These are phyloP conservation scores for Nibea coibor DNA, from an alignment of 2,113 vertebrate species.

Conservation along the genomic window DNA sequence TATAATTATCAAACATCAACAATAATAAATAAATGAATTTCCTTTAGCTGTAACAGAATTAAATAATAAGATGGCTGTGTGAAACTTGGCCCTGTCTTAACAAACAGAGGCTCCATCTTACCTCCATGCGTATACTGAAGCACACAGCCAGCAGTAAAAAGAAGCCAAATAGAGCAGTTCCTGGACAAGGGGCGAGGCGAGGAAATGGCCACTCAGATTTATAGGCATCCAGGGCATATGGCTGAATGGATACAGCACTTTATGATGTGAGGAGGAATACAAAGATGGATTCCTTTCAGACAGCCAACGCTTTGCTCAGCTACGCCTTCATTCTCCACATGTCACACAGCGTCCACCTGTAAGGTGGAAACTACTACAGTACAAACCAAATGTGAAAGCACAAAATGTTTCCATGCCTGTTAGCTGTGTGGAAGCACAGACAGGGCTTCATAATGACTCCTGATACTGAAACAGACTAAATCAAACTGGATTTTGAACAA, in stretches of 20 bases:
- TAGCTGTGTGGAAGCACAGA: neutral
- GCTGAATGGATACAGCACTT: constrained; percentile 29
- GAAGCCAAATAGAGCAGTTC: neutral
- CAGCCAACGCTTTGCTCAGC: constrained; percentile 4
- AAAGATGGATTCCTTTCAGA: constrained; percentile 32
- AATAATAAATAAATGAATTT: too few relatives aligned
- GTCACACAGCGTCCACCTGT: neutral
- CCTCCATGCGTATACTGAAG: neutral
- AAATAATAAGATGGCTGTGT: neutral
- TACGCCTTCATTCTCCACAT: neutral
- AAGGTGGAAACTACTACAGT: neutral
- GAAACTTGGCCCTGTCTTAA: neutral
- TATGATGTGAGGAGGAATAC: constrained; percentile 37
- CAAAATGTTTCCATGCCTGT: neutral
- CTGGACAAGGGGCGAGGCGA: neutral
- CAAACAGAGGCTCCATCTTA: neutral
- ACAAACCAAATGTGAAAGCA: neutral
- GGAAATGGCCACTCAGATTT: constrained; percentile 39
- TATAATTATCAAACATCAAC: too few relatives aligned
- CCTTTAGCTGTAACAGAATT: neutral
- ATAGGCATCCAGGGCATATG: constrained; percentile 18
- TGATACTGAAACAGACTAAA: neutral
- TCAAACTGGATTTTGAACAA: neutral
- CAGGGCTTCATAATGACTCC: too few relatives aligned
- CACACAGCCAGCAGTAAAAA: constrained; percentile 9